A percentile compares a stretch with the other conserved stretches of the same genome.
Conservation (phyloP, 1,140 invertebrate species). For the Drosophila novamexicana region DNA sequence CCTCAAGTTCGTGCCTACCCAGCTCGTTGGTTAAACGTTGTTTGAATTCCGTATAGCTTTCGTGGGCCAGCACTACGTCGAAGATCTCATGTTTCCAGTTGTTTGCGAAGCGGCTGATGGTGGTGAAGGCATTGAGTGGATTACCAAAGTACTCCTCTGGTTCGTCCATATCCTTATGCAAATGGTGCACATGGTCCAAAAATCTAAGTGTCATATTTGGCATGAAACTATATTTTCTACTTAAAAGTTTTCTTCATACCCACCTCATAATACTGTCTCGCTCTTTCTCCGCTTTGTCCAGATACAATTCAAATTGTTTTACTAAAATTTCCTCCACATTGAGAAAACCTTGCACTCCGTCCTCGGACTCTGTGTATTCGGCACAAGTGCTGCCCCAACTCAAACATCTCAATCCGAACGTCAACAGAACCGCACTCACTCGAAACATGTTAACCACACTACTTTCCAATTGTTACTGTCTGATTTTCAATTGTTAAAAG, state of each 20-base stretch:
- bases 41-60: constrained; percentile 20
- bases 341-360: constrained; percentile 13
- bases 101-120: constrained; percentile 95
- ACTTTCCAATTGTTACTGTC: constrained; percentile 34
- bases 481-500: background rate
- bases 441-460: constrained; percentile 46
- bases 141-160: constrained; percentile 53
- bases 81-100: constrained; percentile 93
- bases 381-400: constrained; percentile 27
- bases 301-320: constrained; percentile 47
- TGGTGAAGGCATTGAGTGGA: constrained; percentile 64
- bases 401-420: constrained; percentile 1
- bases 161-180: constrained; percentile 21
- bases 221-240: background rate
- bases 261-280: constrained; percentile 47
- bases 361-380: background rate
- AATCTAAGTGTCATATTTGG: constrained; percentile 31
- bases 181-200: constrained; percentile 32
- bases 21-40: constrained; percentile 87
- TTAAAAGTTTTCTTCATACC: background rate
- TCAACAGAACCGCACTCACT: background rate
- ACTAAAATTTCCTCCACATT: constrained; percentile 45
- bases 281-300: constrained; percentile 31
- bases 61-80: constrained; percentile 43
- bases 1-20: constrained; percentile 84